These are phyloP conservation scores for Sciurus carolinensis DNA, from an alignment of 2,797 vertebrate genomes.

Conservation along the genomic window DNA sequence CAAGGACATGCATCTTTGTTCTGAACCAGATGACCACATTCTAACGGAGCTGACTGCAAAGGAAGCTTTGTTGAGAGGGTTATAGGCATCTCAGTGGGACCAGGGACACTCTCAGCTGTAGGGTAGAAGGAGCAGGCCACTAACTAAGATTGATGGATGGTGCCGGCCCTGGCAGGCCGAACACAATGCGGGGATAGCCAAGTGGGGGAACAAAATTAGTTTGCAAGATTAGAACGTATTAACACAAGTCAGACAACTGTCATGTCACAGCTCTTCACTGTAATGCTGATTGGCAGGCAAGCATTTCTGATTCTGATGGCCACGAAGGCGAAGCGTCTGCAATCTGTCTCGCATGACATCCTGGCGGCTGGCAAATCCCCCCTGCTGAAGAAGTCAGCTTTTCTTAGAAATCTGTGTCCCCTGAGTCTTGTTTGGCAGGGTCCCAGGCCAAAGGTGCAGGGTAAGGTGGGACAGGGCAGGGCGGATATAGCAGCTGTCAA, in stretches of 20 bases:
- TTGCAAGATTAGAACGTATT: constrained; percentile 84
- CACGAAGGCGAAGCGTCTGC: constrained; percentile 48
- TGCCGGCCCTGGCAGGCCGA: constrained; percentile 71
- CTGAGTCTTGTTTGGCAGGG: constrained; percentile 65
- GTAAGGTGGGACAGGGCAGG: constrained; percentile 40
- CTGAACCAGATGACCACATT: constrained; percentile 33
- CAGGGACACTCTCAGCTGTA: constrained; percentile 19
- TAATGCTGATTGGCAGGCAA: constrained; percentile 86
- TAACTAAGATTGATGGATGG: constrained; percentile 84
- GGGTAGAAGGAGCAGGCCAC: constrained; percentile 38
- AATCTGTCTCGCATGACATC: constrained; percentile 83
- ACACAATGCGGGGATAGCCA: constrained; percentile 76
- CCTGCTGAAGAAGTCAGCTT: constrained; percentile 66
- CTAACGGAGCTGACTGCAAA: constrained; percentile 60
- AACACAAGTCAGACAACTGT: constrained; percentile 84
- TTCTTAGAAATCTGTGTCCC: constrained; percentile 67
- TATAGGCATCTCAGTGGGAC: neutral
- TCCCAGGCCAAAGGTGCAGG: constrained; percentile 38
- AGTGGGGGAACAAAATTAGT: constrained; percentile 80
- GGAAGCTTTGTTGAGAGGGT: constrained; percentile 10
- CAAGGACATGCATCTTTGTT: constrained; percentile 57
- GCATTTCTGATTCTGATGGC: constrained; percentile 78
- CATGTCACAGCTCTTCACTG: constrained; percentile 81
- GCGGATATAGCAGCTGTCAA: neutral
- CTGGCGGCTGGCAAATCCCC: constrained; percentile 35